These are phyloP conservation scores for human DNA, from an alignment of 2,113 vertebrate species.

Conservation along the genomic window DNA sequence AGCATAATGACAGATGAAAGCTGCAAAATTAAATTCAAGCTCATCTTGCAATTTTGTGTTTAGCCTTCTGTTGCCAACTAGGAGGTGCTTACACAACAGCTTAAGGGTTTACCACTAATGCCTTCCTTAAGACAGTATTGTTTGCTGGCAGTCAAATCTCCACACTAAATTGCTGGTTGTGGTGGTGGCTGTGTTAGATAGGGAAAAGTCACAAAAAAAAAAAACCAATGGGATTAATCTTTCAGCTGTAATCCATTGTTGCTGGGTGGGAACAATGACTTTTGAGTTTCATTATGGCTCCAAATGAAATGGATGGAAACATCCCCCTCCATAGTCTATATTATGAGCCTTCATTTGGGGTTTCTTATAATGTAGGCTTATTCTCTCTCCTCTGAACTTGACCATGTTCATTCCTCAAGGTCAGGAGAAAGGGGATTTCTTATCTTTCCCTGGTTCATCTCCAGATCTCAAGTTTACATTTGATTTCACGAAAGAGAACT, in stretches of 20 bases:
- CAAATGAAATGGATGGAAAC: not conserved
- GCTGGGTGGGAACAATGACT: not conserved
- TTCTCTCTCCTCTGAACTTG: not conserved
- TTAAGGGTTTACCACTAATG: constrained; percentile 48
- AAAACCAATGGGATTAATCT: not conserved
- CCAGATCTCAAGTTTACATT: not conserved
- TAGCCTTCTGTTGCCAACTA: constrained; percentile 66
- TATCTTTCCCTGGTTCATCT: not conserved
- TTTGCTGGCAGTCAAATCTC: not conserved
- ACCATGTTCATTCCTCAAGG: not conserved
- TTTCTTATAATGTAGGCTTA: not conserved
- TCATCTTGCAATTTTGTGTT: constrained; percentile 66
- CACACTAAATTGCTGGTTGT: constrained; percentile 37
- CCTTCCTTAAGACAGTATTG: not conserved
- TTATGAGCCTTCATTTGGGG: not conserved
- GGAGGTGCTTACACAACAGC: constrained; percentile 56
- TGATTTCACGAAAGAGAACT: not conserved
- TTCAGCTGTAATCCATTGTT: not conserved
- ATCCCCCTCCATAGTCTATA: not conserved
- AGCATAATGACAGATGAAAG: constrained; percentile 76
- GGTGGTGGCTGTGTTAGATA: not conserved
- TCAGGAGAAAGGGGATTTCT: not conserved
- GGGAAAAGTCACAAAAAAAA: not conserved
- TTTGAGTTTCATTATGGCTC: not conserved
- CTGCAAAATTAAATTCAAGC: constrained; percentile 76